These are phyloP conservation scores for Phyllostomus discolor DNA, from an alignment of 2,113 vertebrate genomes.

Conservation along the genomic window DNA sequence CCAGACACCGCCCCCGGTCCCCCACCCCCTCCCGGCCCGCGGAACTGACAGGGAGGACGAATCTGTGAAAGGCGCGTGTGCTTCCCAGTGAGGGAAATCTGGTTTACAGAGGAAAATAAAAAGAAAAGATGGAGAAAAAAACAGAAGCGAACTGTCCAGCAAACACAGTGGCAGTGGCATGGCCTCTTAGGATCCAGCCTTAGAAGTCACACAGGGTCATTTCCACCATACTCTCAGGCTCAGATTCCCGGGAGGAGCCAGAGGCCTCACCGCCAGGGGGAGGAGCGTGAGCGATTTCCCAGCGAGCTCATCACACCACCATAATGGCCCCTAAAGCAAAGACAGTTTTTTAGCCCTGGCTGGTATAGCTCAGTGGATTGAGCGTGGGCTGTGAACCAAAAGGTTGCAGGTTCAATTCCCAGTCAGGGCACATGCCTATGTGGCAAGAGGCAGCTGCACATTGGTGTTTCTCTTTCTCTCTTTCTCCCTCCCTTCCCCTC, in stretches of 20 bases:
- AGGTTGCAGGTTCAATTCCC: no score
- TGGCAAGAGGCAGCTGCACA: no score
- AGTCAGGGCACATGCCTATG: no score
- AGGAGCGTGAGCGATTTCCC: not conserved
- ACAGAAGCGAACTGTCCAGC: no score
- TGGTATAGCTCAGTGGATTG: no score
- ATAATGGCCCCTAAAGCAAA: not conserved
- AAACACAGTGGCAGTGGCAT: no score
- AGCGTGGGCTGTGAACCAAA: no score
- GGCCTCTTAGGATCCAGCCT: not conserved
- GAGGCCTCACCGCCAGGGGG: not conserved
- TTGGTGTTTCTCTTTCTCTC: no score
- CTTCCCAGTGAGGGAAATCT: not conserved
- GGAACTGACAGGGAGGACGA: conserved; percentile 42
- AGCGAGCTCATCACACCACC: rapidly evolving
- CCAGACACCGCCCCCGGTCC: no score
- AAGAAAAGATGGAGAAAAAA: not conserved
- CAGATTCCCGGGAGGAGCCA: not conserved
- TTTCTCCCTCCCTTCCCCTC: no score
- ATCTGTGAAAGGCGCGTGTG: not conserved
- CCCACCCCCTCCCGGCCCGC: not conserved
- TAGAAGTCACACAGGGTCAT: not conserved
- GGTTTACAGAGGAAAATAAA: conserved; percentile 7
- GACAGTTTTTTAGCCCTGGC: not conserved
- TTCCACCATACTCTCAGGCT: not conserved